These are phyloP conservation scores for Ladona fulva DNA, from an alignment of 1,140 invertebrate species.

Conservation along the genomic window DNA sequence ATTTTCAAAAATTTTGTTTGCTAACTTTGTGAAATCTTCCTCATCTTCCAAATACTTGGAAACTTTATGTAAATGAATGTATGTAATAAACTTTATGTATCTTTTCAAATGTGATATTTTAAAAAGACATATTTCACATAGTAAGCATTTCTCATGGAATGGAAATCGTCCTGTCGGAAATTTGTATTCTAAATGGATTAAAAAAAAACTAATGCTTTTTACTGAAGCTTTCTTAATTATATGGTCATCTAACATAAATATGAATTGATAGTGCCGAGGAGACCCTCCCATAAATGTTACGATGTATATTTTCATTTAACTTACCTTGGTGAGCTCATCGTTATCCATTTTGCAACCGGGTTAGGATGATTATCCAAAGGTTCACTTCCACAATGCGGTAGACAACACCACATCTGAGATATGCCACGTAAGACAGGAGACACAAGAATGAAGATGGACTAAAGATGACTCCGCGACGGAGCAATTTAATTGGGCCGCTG, in stretches of 20 bases:
- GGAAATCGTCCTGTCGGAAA: too few relatives aligned
- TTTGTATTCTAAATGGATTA: too few relatives aligned
- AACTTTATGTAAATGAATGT: too few relatives aligned
- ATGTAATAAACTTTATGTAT: too few relatives aligned
- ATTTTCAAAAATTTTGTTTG: too few relatives aligned
- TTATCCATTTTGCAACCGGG: background rate
- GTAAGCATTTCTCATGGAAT: too few relatives aligned
- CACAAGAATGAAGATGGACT: background rate
- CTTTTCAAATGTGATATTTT: too few relatives aligned
- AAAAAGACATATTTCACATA: too few relatives aligned
- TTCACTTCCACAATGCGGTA: background rate
- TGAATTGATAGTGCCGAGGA: background rate
- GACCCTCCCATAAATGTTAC: background rate
- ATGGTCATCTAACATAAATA: background rate
- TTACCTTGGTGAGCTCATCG: background rate
- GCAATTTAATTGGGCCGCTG: background rate
- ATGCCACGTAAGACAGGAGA: background rate
- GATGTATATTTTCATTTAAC: background rate
- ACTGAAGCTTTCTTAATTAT: too few relatives aligned
- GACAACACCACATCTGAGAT: background rate
- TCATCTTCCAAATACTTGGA: too few relatives aligned
- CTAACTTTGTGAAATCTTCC: too few relatives aligned
- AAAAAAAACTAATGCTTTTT: background rate
- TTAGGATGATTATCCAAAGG: background rate
- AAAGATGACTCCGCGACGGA: conserved; percentile 3